Base-by-base conservation (phyloP, 2,113 vertebrate species). In the Erythrocebus patas region DNA sequence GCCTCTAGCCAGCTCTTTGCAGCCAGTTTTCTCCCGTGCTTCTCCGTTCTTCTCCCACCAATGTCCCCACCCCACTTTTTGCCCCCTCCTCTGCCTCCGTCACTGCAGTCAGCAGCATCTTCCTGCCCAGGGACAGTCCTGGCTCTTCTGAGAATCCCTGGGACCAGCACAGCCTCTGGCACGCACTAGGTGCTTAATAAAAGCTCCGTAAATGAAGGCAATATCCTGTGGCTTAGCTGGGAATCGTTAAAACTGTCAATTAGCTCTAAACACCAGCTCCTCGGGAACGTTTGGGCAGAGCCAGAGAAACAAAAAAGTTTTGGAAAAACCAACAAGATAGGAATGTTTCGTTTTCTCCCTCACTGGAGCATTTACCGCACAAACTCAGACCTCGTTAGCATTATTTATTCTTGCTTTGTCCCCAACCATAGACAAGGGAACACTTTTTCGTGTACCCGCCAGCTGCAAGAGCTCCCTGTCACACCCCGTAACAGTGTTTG, bases 201-300 rank as follows among this genome's bases (percentile, higher is more conserved):
- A 93, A 90, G 2, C 55, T 79, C 40, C 92, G 30, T 70, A 38
- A 82, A 96, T 40, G 86, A 86, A 80, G 89, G 50, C 96, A n/a
- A 12, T 95, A 97, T 95, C 98, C 98, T 73, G 0, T 52, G 92
- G 81, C 45, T 97, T 98, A 98, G 98, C 98, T 98, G 99, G 97
- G 96, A 97, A 98, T 80, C 96, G 97, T 98, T 98, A 98, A 92
- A 95, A 50, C 96, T 97, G 97, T 97, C 98, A 97, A 98, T 98
- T 98, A 98, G 97, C 97, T 76, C 72, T 96, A 98, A 98, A 95
- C 97, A 98, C 76, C 95, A 98, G 97, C 96, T 98, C 98, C 97
- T 98, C 97, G 97, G 97, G 97, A 98, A 98, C 98, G 98, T 98
- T 97, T 98, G 97, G 95, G 96, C 97, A 92, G 98, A 98, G 97